A percentile compares a stretch with the other conserved stretches of the same genome.
Evolutionary conservation across 2,888 invertebrate genomes (phyloP).

Genomic region (Seladonia tumulorum): DNA sequence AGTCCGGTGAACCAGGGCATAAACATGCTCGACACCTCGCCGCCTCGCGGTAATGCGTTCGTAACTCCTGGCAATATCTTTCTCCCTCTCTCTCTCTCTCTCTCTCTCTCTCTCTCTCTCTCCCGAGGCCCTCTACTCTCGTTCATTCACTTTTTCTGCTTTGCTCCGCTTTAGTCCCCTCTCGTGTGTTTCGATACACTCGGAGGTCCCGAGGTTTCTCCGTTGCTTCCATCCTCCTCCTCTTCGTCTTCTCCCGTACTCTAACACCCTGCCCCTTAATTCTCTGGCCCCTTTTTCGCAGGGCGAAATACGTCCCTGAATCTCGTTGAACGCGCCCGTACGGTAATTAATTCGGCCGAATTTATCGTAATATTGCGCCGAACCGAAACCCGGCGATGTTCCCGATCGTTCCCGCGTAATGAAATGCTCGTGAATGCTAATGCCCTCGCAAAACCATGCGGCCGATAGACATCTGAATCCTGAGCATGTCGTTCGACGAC

Average conservation of each 20-base stretch:
- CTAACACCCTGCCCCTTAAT: not conserved
- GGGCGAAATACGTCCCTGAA: constrained; percentile 45
- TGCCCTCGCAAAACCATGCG: constrained; percentile 18
- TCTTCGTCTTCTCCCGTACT: constrained; percentile 7
- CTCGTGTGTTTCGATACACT: constrained; percentile 35
- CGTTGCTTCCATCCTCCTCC: not conserved
- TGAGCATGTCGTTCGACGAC: not conserved
- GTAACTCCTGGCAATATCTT: constrained; percentile 78
- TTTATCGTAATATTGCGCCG: constrained; percentile 58
- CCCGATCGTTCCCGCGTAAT: constrained; percentile 48
- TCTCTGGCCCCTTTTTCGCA: not conserved
- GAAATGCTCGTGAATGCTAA: constrained; percentile 55
- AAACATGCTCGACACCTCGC: constrained; percentile 81
- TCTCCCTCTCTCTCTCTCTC: constrained; percentile 38
- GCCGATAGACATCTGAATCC: constrained; percentile 46
- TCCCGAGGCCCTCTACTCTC: constrained; percentile 49
- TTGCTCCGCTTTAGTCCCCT: constrained; percentile 21
- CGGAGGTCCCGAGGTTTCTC: constrained; percentile 25
- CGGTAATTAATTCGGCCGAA: constrained; percentile 59
- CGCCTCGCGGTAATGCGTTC: constrained; percentile 79
- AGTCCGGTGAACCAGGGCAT: constrained; percentile 76
- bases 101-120: not conserved
- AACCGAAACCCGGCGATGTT: constrained; percentile 48
- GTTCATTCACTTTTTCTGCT: constrained; percentile 41
- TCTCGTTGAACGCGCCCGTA: constrained; percentile 52